Conservation (phyloP, 2,113 vertebrate genomes). For the Hiodon tergisus region DNA sequence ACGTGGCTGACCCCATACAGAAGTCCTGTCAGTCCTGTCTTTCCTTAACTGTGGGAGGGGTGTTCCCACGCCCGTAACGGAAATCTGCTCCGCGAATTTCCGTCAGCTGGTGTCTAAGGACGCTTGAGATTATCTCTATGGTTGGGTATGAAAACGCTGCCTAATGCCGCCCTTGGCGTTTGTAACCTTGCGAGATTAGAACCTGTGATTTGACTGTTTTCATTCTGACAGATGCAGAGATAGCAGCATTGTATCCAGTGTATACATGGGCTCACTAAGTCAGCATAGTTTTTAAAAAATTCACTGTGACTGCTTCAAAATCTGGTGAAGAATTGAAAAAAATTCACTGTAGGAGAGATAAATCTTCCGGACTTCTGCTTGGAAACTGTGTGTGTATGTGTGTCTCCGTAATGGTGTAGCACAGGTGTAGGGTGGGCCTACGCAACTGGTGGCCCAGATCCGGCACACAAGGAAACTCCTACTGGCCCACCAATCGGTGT, state of each 20-base stretch:
- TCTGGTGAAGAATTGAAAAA: no score
- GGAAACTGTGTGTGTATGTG: no score
- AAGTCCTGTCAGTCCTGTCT: neutral
- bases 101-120: neutral
- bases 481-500: no score
- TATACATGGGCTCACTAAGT: neutral
- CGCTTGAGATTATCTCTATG: neutral
- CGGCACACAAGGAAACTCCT: no score
- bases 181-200: constrained; percentile 1
- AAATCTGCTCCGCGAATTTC: neutral
- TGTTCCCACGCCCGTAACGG: neutral
- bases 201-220: constrained; percentile 1
- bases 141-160: neutral
- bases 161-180: neutral
- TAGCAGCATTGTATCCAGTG: neutral
- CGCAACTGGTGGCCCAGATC: no score
- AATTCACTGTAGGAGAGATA: no score
- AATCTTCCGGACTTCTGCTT: no score
- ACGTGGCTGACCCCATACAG: neutral
- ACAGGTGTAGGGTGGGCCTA: no score
- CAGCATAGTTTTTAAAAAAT: no score
- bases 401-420: no score
- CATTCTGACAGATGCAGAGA: neutral
- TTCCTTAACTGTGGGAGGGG: neutral
- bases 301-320: no score